These are phyloP conservation scores for Calypte anna DNA, from an alignment of 2,113 vertebrate species.

Conservation along the genomic window DNA sequence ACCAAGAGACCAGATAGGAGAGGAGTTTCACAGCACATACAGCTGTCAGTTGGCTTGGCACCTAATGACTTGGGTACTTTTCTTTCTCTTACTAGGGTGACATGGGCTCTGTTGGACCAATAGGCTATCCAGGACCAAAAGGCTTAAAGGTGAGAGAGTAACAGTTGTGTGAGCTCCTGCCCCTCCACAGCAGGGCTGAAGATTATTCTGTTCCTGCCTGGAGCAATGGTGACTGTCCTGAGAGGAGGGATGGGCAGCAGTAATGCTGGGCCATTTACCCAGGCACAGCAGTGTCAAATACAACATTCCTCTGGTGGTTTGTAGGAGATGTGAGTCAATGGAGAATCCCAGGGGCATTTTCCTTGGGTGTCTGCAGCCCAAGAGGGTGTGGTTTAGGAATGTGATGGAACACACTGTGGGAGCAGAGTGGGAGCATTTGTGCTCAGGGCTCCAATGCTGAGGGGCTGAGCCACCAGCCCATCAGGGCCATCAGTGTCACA, in stretches of 20 bases:
- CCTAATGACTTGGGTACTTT: background rate
- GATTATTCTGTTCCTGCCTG: background rate
- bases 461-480: background rate
- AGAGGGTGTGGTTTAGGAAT: background rate
- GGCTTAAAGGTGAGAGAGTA: constrained; percentile 90
- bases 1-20: background rate
- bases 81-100: constrained; percentile 86
- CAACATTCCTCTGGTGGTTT: background rate
- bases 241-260: background rate
- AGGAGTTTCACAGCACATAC: background rate
- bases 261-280: background rate
- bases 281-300: background rate
- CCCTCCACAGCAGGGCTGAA: background rate
- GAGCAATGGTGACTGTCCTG: background rate
- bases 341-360: background rate
- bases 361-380: background rate
- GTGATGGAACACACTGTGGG: background rate
- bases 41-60: background rate
- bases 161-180: background rate
- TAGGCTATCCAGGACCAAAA: constrained; percentile 89
- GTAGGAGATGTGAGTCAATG: background rate
- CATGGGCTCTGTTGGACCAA: constrained; percentile 87
- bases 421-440: background rate
- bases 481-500: background rate
- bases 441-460: background rate